Conservation (phyloP, 35 echinoderm and acorn worm genomes). For the Nesometra sesokonis region DNA sequence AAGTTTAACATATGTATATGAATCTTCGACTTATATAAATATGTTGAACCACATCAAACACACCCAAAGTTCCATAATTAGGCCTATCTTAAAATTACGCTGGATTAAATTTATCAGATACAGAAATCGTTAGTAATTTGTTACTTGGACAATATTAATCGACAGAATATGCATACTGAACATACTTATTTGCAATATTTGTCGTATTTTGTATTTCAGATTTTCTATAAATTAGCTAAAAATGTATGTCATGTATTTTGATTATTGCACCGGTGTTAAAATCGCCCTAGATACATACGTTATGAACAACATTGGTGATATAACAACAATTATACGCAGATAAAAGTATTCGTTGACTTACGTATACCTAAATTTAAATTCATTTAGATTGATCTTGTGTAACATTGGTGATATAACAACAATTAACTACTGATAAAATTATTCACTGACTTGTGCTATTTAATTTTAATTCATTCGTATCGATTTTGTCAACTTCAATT, state of each 20-base stretch:
- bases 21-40: too few species aligned
- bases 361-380: neutral
- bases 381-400: neutral
- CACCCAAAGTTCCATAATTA: too few species aligned
- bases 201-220: neutral
- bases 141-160: neutral
- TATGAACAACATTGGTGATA: neutral
- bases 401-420: neutral
- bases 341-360: neutral
- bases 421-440: neutral
- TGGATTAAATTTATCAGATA: too few species aligned
- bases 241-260: neutral
- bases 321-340: neutral
- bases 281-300: neutral
- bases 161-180: neutral
- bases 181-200: neutral
- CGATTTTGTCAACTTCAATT: neutral
- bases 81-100: too few species aligned
- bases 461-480: neutral
- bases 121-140: too few species aligned
- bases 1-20: too few species aligned
- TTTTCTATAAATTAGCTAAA: neutral
- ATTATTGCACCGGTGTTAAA: neutral
- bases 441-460: neutral
- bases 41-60: too few species aligned